Percentiles rank a stretch among this genome's conserved stretches.
These are phyloP conservation scores for Apotomis capreana DNA, from an alignment of 2,888 invertebrate species.

Conservation along the genomic window DNA sequence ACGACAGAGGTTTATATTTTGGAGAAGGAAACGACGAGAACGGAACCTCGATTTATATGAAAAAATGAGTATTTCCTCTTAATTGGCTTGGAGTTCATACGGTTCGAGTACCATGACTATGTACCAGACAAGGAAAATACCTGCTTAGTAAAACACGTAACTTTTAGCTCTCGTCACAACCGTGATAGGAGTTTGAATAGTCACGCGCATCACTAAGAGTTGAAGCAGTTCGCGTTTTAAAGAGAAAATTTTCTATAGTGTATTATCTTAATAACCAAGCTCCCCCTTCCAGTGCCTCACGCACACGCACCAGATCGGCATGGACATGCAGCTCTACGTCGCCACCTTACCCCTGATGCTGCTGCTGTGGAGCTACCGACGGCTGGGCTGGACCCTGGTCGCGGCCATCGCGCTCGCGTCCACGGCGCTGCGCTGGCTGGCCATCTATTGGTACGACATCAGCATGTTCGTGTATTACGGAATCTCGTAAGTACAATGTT, in stretches of 20 bases:
- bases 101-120: too few relatives aligned
- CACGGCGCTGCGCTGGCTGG: conserved; percentile 74
- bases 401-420: conserved; percentile 66
- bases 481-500: conserved; percentile 75
- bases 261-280: not conserved
- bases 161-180: too few relatives aligned
- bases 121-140: too few relatives aligned
- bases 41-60: too few relatives aligned
- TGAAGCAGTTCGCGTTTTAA: not conserved
- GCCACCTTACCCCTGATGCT: conserved; percentile 77
- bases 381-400: conserved; percentile 67
- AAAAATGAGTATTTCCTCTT: too few relatives aligned
- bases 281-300: conserved; percentile 77
- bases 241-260: not conserved
- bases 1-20: too few relatives aligned
- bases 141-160: too few relatives aligned
- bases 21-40: too few relatives aligned
- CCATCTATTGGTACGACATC: conserved; percentile 76
- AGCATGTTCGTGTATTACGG: conserved; percentile 83
- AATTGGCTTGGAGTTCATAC: too few relatives aligned
- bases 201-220: too few relatives aligned
- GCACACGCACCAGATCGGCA: conserved; percentile 83
- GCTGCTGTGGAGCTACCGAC: conserved; percentile 71
- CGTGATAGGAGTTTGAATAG: too few relatives aligned
- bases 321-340: conserved; percentile 83